Evolutionary conservation across 2,113 vertebrate genomes (phyloP).

Genomic region (Gasterosteus aculeatus): DNA sequence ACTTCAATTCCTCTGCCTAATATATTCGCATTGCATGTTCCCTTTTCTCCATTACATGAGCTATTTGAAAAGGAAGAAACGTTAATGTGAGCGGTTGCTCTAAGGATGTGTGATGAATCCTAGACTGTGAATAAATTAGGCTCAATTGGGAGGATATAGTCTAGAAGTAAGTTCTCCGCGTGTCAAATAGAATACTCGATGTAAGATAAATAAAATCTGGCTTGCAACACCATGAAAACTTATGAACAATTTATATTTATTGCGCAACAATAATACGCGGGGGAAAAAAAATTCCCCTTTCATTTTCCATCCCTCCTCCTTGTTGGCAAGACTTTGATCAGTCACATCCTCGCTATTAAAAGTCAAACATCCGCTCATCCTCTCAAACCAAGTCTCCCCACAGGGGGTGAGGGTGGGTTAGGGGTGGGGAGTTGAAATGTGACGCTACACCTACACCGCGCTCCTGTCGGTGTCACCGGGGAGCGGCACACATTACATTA

Average conservation of each 20-base stretch:
- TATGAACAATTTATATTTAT: too few species aligned
- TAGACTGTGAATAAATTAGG: neutral
- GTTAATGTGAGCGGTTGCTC: neutral
- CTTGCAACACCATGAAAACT: neutral
- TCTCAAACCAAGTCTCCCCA: slow-evolving; percentile 25
- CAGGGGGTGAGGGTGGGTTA: too few species aligned
- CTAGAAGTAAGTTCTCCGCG: neutral
- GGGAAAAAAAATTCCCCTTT: neutral
- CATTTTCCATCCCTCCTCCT: neutral
- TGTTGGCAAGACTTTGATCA: slow-evolving; percentile 32
- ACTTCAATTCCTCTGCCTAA: neutral
- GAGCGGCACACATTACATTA: slow-evolving; percentile 67
- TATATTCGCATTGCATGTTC: neutral
- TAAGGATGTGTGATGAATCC: neutral
- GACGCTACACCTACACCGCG: slow-evolving; percentile 45
- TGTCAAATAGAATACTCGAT: neutral
- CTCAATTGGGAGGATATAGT: neutral
- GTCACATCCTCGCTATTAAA: slow-evolving; percentile 44
- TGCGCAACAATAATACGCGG: neutral
- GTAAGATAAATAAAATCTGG: neutral
- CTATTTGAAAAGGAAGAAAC: neutral
- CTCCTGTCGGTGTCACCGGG: slow-evolving; percentile 54
- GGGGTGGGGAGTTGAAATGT: slow-evolving; percentile 45
- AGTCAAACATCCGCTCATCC: slow-evolving; percentile 29
- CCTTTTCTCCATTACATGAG: neutral